Evolutionary conservation across 2,888 invertebrate species (phyloP).

Genomic region (Oscheius myriophilus): DNA sequence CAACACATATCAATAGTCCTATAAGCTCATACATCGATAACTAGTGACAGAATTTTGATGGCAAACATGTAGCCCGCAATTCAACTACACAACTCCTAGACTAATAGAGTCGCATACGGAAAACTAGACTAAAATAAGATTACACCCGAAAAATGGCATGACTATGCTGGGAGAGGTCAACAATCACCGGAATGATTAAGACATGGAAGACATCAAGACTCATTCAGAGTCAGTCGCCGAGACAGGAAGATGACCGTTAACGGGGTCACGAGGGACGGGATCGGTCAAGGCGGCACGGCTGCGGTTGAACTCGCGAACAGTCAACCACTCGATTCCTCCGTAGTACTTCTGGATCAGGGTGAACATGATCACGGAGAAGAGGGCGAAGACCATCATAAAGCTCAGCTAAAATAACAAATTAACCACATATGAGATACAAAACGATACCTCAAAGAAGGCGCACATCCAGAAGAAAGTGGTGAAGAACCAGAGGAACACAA

Average conservation of each 20-base stretch:
- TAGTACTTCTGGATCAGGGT: constrained; percentile 42
- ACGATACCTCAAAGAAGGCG: constrained; percentile 45
- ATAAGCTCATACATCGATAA: no score
- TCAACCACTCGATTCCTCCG: constrained; percentile 63
- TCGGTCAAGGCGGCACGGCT: constrained; percentile 17
- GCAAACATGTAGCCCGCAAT: no score
- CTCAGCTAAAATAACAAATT: constrained; percentile 34
- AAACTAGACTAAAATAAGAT: no score
- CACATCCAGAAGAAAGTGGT: constrained; percentile 62
- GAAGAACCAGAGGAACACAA: constrained; percentile 59
- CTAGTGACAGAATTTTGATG: no score
- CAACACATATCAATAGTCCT: no score
- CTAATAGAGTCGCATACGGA: no score
- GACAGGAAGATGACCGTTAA: constrained; percentile 8
- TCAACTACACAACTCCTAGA: no score
- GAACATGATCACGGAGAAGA: constrained; percentile 42
- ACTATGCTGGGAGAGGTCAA: neutral
- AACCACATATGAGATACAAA: neutral
- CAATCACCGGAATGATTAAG: constrained; percentile 1
- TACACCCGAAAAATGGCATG: no score
- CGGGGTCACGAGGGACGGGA: constrained; percentile 21
- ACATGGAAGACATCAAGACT: neutral
- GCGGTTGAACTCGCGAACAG: constrained; percentile 48
- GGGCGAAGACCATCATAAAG: constrained; percentile 45
- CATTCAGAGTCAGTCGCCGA: neutral